Evolutionary conservation across 1,140 invertebrate genomes (phyloP), one percentile per base, ranked within the genome.

Genomic region (Latrodectus geometricus): DNA sequence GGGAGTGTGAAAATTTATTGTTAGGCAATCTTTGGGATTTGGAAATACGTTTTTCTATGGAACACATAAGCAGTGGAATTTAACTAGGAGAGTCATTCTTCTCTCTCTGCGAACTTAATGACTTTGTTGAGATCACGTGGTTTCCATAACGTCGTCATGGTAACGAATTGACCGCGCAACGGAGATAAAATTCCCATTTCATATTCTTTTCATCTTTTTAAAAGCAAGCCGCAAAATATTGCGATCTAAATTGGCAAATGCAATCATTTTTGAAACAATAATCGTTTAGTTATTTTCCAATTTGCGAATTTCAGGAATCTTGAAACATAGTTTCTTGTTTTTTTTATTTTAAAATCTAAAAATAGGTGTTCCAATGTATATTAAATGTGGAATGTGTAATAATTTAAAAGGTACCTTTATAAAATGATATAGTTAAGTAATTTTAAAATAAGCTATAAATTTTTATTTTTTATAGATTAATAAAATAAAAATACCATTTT

Each of bases 101-200:
- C 17, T 61, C 17, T 61, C 11, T 14, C 54, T 61, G 54, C 54
- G 70, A 65, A 56, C 54, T 83, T 83, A 83, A 83, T 83, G 80
- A 74, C 69, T 65, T 15, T 48, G n/a, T 70, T 56, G 20, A 61
- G 69, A 83, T 83, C 80, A 83, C 80, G 80, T 75, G 80, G 56
- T 74, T 65, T 74, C 69, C 54, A 61, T 50, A 23, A 52, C 52
- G 80, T 83, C n/a, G 14, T 70, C 70, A 83, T 83, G 69, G 72
- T 21, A 74, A 83, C 80, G 50, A 72, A 50, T 48, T 83, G 69
- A 83, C 80, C 80, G 61, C 79, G 79, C 35, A 83, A 83, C 61
- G 69, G 74, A 83, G 80, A 83, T 83, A 83, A 83, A 68, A 69
- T 50, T 74, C 70, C 70, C 70, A 68, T 83, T 83, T 75, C 80